These are phyloP conservation scores for Tuberolachnus salignus DNA, from an alignment of 2,888 invertebrate species.

Conservation along the genomic window DNA sequence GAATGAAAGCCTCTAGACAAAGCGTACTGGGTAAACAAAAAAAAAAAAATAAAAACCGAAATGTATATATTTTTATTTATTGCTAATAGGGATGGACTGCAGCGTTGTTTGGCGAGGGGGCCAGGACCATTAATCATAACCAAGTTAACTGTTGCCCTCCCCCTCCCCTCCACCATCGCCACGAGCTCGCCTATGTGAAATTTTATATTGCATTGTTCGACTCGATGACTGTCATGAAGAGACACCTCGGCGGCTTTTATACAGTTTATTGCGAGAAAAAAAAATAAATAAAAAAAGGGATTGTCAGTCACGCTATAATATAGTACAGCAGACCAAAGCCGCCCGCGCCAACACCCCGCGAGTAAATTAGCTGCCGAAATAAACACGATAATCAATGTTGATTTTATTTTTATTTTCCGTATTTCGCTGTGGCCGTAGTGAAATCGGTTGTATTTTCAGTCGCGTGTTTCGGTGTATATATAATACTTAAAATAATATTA, in stretches of 20 bases:
- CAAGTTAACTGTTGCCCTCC: slow-evolving; percentile 35
- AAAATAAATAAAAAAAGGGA: too few species aligned
- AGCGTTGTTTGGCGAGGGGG: slow-evolving; percentile 42
- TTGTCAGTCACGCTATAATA: slow-evolving; percentile 47
- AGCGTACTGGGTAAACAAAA: slow-evolving; percentile 46
- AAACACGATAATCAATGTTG: slow-evolving; percentile 25
- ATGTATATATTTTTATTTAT: slow-evolving; percentile 54
- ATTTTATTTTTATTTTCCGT: neutral
- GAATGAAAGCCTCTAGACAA: slow-evolving; percentile 53
- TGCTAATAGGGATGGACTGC: slow-evolving; percentile 55
- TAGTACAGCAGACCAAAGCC: neutral
- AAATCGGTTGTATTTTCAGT: neutral
- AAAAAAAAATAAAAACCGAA: slow-evolving; percentile 29
- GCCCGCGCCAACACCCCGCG: slow-evolving; percentile 18
- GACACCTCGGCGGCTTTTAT: slow-evolving; percentile 52
- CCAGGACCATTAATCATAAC: slow-evolving; percentile 53
- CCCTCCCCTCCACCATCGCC: neutral
- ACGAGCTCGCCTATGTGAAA: slow-evolving; percentile 44
- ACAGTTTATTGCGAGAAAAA: slow-evolving; percentile 23
- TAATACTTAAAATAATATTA: too few species aligned
- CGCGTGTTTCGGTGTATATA: neutral
- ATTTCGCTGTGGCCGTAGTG: neutral
- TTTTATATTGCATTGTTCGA: slow-evolving; percentile 52
- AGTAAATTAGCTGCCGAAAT: slow-evolving; percentile 2
- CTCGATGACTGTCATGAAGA: slow-evolving; percentile 56